phyloP scores from a whole-genome alignment of 2,888 invertebrate genomes.

The Drosophila sordidapex region DNA sequence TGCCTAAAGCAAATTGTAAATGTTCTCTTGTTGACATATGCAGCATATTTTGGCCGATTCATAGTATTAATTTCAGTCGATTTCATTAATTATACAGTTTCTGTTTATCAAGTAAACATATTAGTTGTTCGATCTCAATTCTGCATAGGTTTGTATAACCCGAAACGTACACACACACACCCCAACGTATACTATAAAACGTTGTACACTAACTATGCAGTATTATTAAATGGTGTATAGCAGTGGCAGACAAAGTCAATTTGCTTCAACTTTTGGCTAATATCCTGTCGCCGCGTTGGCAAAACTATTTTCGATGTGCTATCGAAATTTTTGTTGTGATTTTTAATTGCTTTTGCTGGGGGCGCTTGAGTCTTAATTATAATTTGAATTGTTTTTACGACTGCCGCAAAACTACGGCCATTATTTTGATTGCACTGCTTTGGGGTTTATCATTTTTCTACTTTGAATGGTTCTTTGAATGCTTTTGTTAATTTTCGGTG shows the following conservation, averaged over 20 bases:
- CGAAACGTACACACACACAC: slow-evolving; percentile 7
- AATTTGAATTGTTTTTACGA: slow-evolving; percentile 72
- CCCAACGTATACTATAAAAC: background rate
- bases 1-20: background rate
- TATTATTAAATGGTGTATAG: slow-evolving; percentile 34
- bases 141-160: slow-evolving; percentile 21
- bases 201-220: background rate
- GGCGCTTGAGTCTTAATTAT: slow-evolving; percentile 70
- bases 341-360: slow-evolving; percentile 73
- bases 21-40: background rate
- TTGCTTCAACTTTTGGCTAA: slow-evolving; percentile 71
- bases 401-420: slow-evolving; percentile 57
- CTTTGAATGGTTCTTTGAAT: slow-evolving; percentile 2
- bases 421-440: slow-evolving; percentile 68
- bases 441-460: slow-evolving; percentile 24
- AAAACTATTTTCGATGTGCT: slow-evolving; percentile 68
- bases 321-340: slow-evolving; percentile 62
- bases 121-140: slow-evolving; percentile 41
- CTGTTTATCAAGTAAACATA: slow-evolving; percentile 54
- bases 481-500: slow-evolving; percentile 56
- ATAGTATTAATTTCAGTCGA: background rate
- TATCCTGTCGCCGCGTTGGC: slow-evolving; percentile 72
- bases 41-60: background rate
- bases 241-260: slow-evolving; percentile 61
- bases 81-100: slow-evolving; percentile 23